Conservation (phyloP, 2,888 invertebrate genomes). For the Thera obeliscata region DNA sequence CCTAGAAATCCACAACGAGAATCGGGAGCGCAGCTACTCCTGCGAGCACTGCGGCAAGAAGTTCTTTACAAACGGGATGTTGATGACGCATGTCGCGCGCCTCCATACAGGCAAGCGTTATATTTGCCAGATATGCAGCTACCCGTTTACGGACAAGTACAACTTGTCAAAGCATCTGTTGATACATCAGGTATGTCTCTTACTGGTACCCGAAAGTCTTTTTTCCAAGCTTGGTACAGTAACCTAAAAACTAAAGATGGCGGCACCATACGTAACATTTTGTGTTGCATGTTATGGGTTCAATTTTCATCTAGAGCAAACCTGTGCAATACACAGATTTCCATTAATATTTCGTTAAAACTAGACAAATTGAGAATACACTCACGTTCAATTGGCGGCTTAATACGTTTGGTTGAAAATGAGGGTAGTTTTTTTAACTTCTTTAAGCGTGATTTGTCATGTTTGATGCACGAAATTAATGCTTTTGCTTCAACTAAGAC, state of each 20-base stretch:
- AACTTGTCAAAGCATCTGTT: conserved; percentile 71
- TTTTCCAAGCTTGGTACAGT: too few species aligned
- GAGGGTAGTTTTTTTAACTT: too few species aligned
- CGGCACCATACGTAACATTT: too few species aligned
- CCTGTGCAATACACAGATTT: too few species aligned
- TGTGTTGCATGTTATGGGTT: too few species aligned
- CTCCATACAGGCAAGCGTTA: conserved; percentile 67
- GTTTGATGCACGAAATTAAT: background rate
- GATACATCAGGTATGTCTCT: conserved; percentile 54
- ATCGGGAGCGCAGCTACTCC: conserved; percentile 64
- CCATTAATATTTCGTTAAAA: too few species aligned
- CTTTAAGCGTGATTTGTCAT: background rate
- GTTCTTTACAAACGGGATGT: conserved; percentile 67
- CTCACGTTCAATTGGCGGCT: too few species aligned
- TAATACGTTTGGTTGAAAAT: too few species aligned
- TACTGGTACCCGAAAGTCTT: too few species aligned
- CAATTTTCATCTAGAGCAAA: too few species aligned
- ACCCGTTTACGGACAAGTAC: conserved; percentile 72
- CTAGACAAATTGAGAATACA: too few species aligned
- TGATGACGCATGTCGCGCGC: conserved; percentile 62
- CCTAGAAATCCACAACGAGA: conserved; percentile 70
- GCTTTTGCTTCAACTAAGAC: background rate
- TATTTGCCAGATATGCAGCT: conserved; percentile 71
- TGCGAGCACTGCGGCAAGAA: conserved; percentile 78
- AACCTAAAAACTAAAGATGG: too few species aligned